Evolutionary conservation across 1,140 invertebrate species (phyloP).

Genomic region (Drosophila littoralis): DNA sequence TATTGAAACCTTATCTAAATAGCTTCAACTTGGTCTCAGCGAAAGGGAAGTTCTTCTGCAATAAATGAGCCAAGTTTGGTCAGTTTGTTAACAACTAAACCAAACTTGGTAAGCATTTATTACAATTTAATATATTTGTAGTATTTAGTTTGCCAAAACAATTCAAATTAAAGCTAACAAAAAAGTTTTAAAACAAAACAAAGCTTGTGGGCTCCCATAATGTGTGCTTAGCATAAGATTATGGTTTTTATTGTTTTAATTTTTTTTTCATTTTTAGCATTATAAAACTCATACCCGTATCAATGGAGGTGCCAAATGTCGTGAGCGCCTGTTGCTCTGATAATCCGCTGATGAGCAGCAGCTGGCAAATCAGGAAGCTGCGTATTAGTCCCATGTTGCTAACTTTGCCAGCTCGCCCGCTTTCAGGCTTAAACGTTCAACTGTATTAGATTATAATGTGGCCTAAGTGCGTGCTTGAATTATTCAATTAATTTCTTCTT

Average conservation of each 20-base stretch:
- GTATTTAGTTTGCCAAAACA: too few relatives aligned
- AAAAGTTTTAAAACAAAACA: slow-evolving; percentile 18
- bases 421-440: slow-evolving; percentile 23
- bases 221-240: slow-evolving; percentile 42
- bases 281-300: slow-evolving; percentile 28
- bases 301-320: slow-evolving; percentile 11
- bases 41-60: neutral
- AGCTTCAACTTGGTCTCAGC: neutral
- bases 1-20: slow-evolving; percentile 26
- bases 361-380: slow-evolving; percentile 57
- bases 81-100: neutral
- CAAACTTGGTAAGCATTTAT: neutral
- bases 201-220: slow-evolving; percentile 14
- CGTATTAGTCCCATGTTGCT: slow-evolving; percentile 74
- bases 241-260: neutral
- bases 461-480: slow-evolving; percentile 66
- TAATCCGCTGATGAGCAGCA: slow-evolving; percentile 69
- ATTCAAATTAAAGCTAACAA: too few relatives aligned
- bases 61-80: neutral
- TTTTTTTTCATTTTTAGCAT: slow-evolving; percentile 1
- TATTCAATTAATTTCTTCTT: slow-evolving; percentile 70
- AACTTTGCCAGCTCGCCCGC: slow-evolving; percentile 37
- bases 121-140: too few relatives aligned
- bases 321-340: slow-evolving; percentile 33
- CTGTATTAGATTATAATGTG: slow-evolving; percentile 56